Conservation (phyloP, 2,113 vertebrate species). For the Dunckerocampus dactyliophorus region DNA sequence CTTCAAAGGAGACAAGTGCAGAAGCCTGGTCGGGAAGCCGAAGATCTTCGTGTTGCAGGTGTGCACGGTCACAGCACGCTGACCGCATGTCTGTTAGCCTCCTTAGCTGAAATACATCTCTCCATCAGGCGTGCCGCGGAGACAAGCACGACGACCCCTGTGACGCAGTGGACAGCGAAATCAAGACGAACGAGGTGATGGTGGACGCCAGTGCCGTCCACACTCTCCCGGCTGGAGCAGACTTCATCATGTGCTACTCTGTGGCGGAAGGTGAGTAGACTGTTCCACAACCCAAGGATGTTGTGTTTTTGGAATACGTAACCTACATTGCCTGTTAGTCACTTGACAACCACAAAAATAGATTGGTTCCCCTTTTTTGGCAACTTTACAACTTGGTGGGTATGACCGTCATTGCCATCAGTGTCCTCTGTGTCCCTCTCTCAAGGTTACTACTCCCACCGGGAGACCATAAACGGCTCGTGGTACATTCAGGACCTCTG, state of each 20-base stretch:
- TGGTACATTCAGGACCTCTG: slow-evolving; percentile 97
- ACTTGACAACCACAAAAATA: no score
- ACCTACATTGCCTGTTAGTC: no score
- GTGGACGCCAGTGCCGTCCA: slow-evolving; percentile 80
- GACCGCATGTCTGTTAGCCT: background rate
- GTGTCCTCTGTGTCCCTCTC: slow-evolving; percentile 23
- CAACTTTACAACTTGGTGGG: no score
- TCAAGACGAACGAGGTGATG: slow-evolving; percentile 64
- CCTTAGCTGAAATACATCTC: background rate
- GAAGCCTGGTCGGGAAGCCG: slow-evolving; percentile 87
- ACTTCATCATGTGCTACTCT: slow-evolving; percentile 98
- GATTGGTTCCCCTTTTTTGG: no score
- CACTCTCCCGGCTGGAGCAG: slow-evolving; percentile 88
- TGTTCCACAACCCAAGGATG: background rate
- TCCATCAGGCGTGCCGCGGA: slow-evolving; percentile 85
- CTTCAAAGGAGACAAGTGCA: slow-evolving; percentile 89
- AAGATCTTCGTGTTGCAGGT: slow-evolving; percentile 98
- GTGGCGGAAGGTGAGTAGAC: slow-evolving; percentile 84
- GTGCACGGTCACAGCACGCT: background rate
- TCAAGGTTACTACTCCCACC: slow-evolving; percentile 92
- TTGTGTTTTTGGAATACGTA: no score
- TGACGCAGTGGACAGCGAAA: slow-evolving; percentile 71
- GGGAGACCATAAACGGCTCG: slow-evolving; percentile 84
- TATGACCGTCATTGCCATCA: background rate
- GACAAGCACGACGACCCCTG: slow-evolving; percentile 78